These are phyloP conservation scores for Athene cunicularia DNA, from an alignment of 2,113 vertebrate genomes.

Conservation along the genomic window DNA sequence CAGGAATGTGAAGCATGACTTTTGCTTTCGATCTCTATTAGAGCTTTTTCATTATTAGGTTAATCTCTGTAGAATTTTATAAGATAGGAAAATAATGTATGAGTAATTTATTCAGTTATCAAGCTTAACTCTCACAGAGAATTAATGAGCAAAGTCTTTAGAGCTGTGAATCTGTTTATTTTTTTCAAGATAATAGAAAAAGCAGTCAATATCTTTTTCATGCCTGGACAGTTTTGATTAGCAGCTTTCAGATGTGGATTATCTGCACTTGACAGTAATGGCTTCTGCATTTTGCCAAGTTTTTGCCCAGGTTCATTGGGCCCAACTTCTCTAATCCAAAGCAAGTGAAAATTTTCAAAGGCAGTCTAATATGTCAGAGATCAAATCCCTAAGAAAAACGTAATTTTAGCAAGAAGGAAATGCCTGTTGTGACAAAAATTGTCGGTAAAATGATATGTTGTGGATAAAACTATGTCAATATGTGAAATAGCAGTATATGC, in stretches of 20 bases:
- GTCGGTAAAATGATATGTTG: neutral
- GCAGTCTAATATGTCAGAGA: neutral
- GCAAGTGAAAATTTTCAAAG: neutral
- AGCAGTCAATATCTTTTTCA: neutral
- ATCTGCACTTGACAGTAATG: neutral
- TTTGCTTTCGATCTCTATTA: neutral
- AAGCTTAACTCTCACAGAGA: neutral
- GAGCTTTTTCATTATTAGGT: neutral
- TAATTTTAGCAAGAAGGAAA: neutral
- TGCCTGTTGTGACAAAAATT: neutral
- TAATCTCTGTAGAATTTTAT: neutral
- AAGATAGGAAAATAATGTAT: constrained; percentile 7
- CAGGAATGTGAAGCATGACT: neutral
- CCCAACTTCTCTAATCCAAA: neutral
- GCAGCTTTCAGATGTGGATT: constrained; percentile 8
- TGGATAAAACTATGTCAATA: neutral
- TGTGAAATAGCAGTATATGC: neutral
- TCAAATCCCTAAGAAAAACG: neutral
- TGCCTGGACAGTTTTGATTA: constrained; percentile 15
- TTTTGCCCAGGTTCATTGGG: neutral
- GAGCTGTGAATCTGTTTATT: neutral
- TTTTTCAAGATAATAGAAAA: neutral
- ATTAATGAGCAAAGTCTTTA: constrained; percentile 2
- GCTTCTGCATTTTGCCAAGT: neutral
- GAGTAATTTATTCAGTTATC: neutral